Evolutionary conservation across 1,140 invertebrate genomes (phyloP), one percentile per base, ranked within the genome.

Genomic region (Papilio glaucus): DNA sequence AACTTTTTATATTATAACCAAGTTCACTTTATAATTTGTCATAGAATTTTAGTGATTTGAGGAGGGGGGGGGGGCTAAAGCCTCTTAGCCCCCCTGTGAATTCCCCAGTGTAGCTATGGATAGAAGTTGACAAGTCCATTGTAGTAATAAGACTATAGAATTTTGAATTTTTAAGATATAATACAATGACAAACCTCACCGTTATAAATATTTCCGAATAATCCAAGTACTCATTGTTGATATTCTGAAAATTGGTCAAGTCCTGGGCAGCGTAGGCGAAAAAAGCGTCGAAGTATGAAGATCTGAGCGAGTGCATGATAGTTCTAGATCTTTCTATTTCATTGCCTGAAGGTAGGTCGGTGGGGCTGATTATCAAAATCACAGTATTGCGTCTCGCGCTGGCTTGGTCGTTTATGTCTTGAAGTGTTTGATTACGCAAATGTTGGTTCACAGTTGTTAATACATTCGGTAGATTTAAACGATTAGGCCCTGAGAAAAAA

Each of bases 201-300:
- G 77, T 73, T 41, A 93, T 74, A 86, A 91, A 93, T 37, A 90
- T 65, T 70, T 93, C 91, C 0, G 88, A 93, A 76, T 93, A 91
- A 77, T 91, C 89, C 57, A 91, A 69, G 74, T 88, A 91, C 42
- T 88, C 85, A 33, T 85, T 87, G 42, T 91, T 93, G 42, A 93
- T 81, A 33, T 91, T 87, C 45, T 91, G 80, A 70, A 86, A 93
- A 24, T 83, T 88, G 0, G 79, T 78, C 18, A 85, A 69, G 42
- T 94, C 90, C 10, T 77, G 77, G 8, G 89, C 86, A 0, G 82
- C 77, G 70, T 92, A 93, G 0, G 85, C 83, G 65, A 94, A 93
- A 71, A 91, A 93, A 0, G 93, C 85, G 65, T 93, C 93, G 67
- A 88, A 90, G 76, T 86, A 93, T 18, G 77, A 87, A 0, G 67